Conservation (phyloP, 2,888 invertebrate species). For the Lasioglossum calceatum region DNA sequence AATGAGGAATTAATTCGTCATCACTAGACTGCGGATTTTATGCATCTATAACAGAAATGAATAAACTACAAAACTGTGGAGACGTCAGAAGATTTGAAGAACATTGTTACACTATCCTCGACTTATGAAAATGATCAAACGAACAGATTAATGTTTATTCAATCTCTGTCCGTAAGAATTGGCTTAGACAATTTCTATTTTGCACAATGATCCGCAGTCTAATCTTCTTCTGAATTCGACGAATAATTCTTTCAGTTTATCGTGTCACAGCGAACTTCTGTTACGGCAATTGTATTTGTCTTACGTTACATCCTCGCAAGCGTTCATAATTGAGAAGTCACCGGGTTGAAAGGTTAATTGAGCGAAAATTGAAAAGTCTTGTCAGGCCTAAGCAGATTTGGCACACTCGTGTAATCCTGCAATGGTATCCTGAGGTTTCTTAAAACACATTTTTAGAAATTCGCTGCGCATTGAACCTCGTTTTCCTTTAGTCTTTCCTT, state of each 20-base stretch:
- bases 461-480: no score
- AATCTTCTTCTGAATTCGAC: background rate
- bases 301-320: background rate
- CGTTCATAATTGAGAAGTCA: background rate
- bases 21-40: no score
- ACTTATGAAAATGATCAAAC: background rate
- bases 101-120: background rate
- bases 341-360: background rate
- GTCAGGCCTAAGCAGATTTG: background rate
- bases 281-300: background rate
- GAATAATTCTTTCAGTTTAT: background rate
- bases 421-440: background rate
- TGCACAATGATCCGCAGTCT: no score
- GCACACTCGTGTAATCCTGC: background rate
- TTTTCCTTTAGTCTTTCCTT: background rate
- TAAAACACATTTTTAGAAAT: background rate
- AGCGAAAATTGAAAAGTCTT: background rate
- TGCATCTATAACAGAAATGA: no score
- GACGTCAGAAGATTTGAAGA: background rate
- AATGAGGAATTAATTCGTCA: no score
- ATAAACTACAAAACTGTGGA: background rate
- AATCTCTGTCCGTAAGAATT: background rate
- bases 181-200: background rate
- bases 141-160: background rate
- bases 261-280: background rate